phyloP scores from a whole-genome alignment of 2,113 vertebrate species.

The Ovibos moschatus region DNA sequence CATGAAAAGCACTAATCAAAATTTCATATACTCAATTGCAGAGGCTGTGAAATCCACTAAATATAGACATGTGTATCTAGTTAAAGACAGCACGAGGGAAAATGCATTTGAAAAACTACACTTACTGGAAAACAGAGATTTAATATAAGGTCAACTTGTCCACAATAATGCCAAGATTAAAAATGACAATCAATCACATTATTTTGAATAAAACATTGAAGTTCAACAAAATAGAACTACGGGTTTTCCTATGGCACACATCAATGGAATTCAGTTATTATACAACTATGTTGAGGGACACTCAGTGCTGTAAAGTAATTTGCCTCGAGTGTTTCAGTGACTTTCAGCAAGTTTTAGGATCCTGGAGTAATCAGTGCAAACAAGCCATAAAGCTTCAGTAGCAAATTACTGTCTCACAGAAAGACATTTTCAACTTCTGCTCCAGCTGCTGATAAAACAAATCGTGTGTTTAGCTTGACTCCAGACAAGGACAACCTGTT shows the following conservation, averaged over 20 bases:
- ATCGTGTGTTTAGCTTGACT: conserved; percentile 87
- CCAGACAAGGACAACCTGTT: conserved; percentile 87
- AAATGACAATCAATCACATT: conserved; percentile 46
- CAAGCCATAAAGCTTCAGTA: conserved; percentile 86
- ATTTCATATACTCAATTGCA: conserved; percentile 40
- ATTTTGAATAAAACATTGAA: conserved; percentile 27
- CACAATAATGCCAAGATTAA: conserved; percentile 47
- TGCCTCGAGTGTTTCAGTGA: conserved; percentile 62
- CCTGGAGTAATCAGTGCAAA: conserved; percentile 86
- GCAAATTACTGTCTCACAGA: conserved; percentile 89
- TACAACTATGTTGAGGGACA: conserved; percentile 47
- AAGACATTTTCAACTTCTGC: conserved; percentile 89
- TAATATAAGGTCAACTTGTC: conserved; percentile 41
- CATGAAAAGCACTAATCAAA: conserved; percentile 64
- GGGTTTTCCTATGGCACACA: conserved; percentile 62
- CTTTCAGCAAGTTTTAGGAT: conserved; percentile 74
- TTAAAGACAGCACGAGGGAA: conserved; percentile 58
- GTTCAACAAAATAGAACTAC: conserved; percentile 54
- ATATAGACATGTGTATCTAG: conserved; percentile 34
- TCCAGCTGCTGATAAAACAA: conserved; percentile 87
- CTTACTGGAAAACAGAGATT: conserved; percentile 64
- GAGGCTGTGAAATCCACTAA: conserved; percentile 65
- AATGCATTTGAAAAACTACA: conserved; percentile 47
- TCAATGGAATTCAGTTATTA: conserved; percentile 57
- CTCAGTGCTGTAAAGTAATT: conserved; percentile 58